A percentile compares a stretch with the other conserved stretches of the same genome.
phyloP scores from a whole-genome alignment of 2,113 vertebrate species.

The Pica pica region DNA sequence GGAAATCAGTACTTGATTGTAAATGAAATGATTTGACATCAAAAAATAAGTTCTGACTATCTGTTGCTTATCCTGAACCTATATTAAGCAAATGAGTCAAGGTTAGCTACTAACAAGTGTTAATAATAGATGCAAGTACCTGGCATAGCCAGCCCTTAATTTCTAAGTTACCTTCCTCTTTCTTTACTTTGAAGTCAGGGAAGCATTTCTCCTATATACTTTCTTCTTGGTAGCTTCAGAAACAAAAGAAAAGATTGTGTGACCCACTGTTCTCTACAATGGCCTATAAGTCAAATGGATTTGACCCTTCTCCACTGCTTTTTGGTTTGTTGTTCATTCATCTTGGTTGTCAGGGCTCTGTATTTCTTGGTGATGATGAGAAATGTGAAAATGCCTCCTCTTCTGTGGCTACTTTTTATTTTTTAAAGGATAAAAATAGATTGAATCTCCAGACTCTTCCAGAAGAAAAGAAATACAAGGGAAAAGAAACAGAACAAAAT shows the following conservation, averaged over 20 bases:
- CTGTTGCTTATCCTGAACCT: neutral
- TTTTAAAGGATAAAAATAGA: slow-evolving; percentile 48
- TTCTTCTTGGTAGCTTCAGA: slow-evolving; percentile 21
- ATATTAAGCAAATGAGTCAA: neutral
- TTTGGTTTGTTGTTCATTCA: slow-evolving; percentile 63
- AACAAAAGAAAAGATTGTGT: slow-evolving; percentile 36
- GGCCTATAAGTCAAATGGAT: slow-evolving; percentile 43
- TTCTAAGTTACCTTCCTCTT: neutral
- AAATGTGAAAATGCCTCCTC: slow-evolving; percentile 47
- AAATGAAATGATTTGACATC: neutral
- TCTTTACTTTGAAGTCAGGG: slow-evolving; percentile 7
- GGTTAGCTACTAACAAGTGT: neutral
- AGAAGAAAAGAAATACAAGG: neutral
- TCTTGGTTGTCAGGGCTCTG: slow-evolving; percentile 54
- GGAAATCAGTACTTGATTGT: neutral
- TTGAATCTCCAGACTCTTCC: slow-evolving; percentile 19
- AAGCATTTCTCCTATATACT: neutral
- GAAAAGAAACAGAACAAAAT: neutral
- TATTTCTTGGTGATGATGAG: slow-evolving; percentile 45
- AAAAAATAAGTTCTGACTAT: neutral
- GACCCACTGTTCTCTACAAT: slow-evolving; percentile 20
- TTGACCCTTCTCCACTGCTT: slow-evolving; percentile 53
- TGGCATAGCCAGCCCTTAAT: neutral
- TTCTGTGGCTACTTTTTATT: slow-evolving; percentile 22
- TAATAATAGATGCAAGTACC: neutral